phyloP scores from a whole-genome alignment of 2,888 invertebrate species.

The Acanthosepion esculentum region DNA sequence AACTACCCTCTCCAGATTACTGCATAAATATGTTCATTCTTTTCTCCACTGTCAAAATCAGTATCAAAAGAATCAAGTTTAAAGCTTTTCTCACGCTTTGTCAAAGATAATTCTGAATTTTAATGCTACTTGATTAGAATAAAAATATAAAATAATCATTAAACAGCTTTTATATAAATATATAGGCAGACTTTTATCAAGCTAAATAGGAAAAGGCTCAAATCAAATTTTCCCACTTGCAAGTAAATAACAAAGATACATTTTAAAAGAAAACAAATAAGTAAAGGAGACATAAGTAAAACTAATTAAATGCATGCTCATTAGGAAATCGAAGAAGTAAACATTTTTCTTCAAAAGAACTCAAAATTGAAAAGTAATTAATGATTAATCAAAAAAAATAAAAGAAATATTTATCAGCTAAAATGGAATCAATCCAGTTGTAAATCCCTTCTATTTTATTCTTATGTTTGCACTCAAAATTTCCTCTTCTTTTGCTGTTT shows the following conservation, averaged over 20 bases:
- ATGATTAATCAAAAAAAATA: background rate
- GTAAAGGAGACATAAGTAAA: background rate
- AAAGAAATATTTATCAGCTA: background rate
- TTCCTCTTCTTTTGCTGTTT: background rate
- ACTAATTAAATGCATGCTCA: background rate
- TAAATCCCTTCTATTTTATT: background rate
- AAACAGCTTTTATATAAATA: too few relatives aligned
- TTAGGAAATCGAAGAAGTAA: background rate
- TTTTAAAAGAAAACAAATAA: background rate
- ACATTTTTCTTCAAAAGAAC: background rate
- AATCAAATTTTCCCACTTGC: too few relatives aligned
- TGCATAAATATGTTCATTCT: too few relatives aligned
- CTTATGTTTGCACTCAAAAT: background rate
- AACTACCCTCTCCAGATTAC: too few relatives aligned
- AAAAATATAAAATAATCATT: too few relatives aligned
- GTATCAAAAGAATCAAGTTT: background rate
- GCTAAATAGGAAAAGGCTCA: too few relatives aligned
- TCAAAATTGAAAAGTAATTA: background rate
- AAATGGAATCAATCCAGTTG: background rate
- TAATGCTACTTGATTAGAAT: background rate
- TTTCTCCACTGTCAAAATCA: too few relatives aligned
- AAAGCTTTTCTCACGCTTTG: background rate
- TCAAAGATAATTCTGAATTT: background rate
- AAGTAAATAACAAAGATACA: too few relatives aligned
- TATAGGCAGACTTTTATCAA: too few relatives aligned